Evolutionary conservation across 2,888 invertebrate genomes (phyloP).

Genomic region (Clepsis dumicolana): DNA sequence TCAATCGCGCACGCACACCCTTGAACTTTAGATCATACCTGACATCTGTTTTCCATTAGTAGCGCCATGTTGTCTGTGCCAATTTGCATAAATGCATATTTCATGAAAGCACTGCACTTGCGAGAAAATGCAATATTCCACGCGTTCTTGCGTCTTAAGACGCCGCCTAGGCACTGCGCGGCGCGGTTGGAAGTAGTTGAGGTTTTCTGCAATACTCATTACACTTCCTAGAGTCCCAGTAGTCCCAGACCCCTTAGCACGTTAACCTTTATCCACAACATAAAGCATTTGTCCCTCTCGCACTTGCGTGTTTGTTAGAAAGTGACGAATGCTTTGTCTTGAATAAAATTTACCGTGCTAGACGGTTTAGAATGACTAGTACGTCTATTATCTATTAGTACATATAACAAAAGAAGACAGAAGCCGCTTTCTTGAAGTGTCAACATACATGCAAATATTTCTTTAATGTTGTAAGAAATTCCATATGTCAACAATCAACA

Average conservation of each 20-base stretch:
- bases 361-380: too few relatives aligned
- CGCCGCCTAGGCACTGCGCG: background rate
- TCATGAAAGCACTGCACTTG: conserved; percentile 44
- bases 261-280: too few relatives aligned
- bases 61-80: conserved; percentile 45
- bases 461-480: background rate
- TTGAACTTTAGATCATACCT: conserved; percentile 44
- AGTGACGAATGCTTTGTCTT: too few relatives aligned
- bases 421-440: background rate
- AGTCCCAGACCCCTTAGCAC: too few relatives aligned
- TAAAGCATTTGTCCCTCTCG: too few relatives aligned
- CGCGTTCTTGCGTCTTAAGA: conserved; percentile 26
- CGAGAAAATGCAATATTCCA: conserved; percentile 25
- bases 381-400: too few relatives aligned
- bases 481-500: conserved; percentile 2
- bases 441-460: background rate
- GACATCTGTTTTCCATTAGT: conserved; percentile 50
- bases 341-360: too few relatives aligned
- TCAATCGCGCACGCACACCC: conserved; percentile 39
- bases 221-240: conserved; percentile 2
- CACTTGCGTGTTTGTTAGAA: too few relatives aligned
- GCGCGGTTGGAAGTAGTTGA: conserved; percentile 18
- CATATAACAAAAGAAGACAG: too few relatives aligned
- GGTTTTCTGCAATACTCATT: conserved; percentile 20
- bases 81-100: conserved; percentile 54